Base-by-base conservation (phyloP, 2,888 invertebrate species). In the Eustalomyia histrio region DNA sequence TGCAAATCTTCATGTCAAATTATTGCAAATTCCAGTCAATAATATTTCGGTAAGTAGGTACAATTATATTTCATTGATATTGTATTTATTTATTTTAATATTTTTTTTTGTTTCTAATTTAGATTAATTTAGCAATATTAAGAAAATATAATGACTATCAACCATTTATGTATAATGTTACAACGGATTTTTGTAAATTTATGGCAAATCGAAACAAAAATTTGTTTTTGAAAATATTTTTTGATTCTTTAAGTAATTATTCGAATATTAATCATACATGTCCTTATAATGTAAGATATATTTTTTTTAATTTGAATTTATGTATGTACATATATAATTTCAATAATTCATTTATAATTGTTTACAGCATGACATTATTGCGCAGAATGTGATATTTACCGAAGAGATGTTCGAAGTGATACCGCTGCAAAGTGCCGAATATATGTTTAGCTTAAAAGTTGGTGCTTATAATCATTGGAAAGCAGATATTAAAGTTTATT, bases 201-300 rank as follows among this genome's bases (percentile, higher is more conserved):
- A 55, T 67, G 43, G 21, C 4, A 12, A 60, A 53, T 21, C 50
- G 18, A 10, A 72, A 43, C 1, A 65, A 47, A 8, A 61, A 9
- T 35, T 65, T 60, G 9, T 58, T 73, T 39, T 2, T 67, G 2
- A 61, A 67, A 16, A 35, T 68, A 35, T 18, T 73, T 18, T 21
- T 68, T 1, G 43, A 63, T n/a, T 12, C 52, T 9, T 7, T 80
- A 3, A 14, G 10, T 1, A 33, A 55, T 10, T 7, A 63, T 18
- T 76, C 80, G 16, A 76, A 76, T 33, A 63, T 80, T 0, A 80
- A 80, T 64, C 80, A 80, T 33, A 68, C 76, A 1, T 80, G 80
- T 24, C 78, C 78, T 0, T 68, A 50, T n/a, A 18, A 73, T 24
- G 73, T 79, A 68, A 12, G 61, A 21, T 21, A 21, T 21, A 10